These are phyloP conservation scores for Subacronicta megacephala DNA, from an alignment of 2,888 invertebrate species.

Conservation along the genomic window DNA sequence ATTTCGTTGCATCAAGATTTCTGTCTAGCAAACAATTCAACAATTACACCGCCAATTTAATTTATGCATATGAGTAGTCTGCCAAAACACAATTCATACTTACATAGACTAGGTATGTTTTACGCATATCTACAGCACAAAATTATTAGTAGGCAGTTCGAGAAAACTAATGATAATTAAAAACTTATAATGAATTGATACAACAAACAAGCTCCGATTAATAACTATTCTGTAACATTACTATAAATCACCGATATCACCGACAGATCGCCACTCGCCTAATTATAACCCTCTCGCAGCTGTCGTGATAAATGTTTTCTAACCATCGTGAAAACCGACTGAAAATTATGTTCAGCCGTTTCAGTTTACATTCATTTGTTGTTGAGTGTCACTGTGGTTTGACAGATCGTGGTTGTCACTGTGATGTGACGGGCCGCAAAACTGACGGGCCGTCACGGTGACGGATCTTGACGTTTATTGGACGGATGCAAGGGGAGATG, in stretches of 20 bases:
- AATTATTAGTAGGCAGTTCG: not conserved
- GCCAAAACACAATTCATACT: not conserved
- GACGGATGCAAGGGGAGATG: constrained; percentile 67
- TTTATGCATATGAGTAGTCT: not conserved
- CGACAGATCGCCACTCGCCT: constrained; percentile 35
- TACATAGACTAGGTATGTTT: not conserved
- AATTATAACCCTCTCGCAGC: constrained; percentile 30
- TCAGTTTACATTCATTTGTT: constrained; percentile 55
- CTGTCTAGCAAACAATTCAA: no score
- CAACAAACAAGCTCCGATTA: constrained; percentile 35
- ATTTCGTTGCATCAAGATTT: no score
- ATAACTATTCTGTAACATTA: constrained; percentile 18
- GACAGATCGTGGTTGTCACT: constrained; percentile 37
- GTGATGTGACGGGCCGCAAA: constrained; percentile 35
- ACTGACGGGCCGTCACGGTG: constrained; percentile 54
- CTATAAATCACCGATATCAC: constrained; percentile 30
- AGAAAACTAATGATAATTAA: not conserved
- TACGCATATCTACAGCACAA: not conserved
- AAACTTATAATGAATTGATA: constrained; percentile 16
- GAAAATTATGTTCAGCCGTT: constrained; percentile 44
- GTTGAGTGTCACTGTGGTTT: constrained; percentile 45
- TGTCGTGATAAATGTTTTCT: constrained; percentile 36
- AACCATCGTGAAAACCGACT: constrained; percentile 46
- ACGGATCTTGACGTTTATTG: constrained; percentile 65
- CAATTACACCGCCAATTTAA: not conserved